Evolutionary conservation across 2,797 vertebrate genomes (phyloP), one percentile per base, ranked within the genome.

Genomic region (Falco columbarius): DNA sequence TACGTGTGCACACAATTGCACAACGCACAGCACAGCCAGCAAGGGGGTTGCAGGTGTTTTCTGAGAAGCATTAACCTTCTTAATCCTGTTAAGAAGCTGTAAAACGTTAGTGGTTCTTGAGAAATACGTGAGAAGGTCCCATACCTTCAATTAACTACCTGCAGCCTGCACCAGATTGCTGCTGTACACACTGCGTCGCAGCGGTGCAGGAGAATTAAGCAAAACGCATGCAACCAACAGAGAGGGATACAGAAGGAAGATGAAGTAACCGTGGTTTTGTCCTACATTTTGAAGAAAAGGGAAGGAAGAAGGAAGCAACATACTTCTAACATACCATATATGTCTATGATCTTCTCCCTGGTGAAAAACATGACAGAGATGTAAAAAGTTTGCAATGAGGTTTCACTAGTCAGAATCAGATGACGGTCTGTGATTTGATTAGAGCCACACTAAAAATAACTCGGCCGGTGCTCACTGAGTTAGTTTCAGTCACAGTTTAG

Each of bases 341-440:
- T 30, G 89, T n/a, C 71, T 51, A 0, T 3, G 9, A 34, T 46
- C 26, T 12, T 58, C 71, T 84, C 46, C 32, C 14, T 47, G 51
- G 38, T 54, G 42, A 67, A 67, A 67, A 65, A 40, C 21, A 65
- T 20, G 30, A 76, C 23, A 1, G 36, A 55, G 36, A 84, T 19
- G 32, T 21, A n/a, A 55, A 61, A 79, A 54, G 27, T 27, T 29
- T 47, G 67, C 9, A 47, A 23, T 49, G 89, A 81, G 81, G 73
- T 79, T 92, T 86, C 38, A 34, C 94, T 76, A 83, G 89, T 95
- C 92, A 95, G 67, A 36, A 52, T 68, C 86, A 73, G 96, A 82
- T 87, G 84, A 82, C 81, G 55, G 42, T 1, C 3, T 36, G 81
- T 22, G 84, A 65, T 56, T 14, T 61, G 65, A 59, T 36, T 4